Evolutionary conservation across 37 sponge, comb jelly and placozoan species (phyloP).

Genomic region (Halichondria panicea): DNA sequence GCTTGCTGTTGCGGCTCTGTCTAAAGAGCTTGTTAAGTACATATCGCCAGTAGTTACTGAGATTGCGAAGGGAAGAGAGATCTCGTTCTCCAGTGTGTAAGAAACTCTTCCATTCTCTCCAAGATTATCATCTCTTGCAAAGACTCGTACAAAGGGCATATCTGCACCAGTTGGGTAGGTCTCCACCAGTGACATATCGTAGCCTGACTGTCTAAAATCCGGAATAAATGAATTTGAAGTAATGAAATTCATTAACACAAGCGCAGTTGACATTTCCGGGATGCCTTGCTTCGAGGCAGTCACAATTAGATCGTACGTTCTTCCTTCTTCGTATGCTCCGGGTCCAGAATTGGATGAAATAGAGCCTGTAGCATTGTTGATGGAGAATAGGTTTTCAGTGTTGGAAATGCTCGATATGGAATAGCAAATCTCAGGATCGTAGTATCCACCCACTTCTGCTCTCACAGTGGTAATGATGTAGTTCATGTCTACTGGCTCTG

Average conservation of each 20-base stretch:
- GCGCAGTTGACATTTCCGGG: slow-evolving; percentile 1
- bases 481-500: slow-evolving; percentile 23
- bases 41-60: slow-evolving; percentile 46
- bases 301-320: slow-evolving; percentile 33
- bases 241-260: slow-evolving; percentile 46
- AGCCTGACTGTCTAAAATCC: slow-evolving; percentile 29
- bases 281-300: slow-evolving; percentile 26
- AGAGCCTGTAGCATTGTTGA: slow-evolving; percentile 48
- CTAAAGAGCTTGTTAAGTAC: slow-evolving; percentile 28
- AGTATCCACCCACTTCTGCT: slow-evolving; percentile 19
- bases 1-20: slow-evolving; percentile 2
- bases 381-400: slow-evolving; percentile 19
- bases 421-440: slow-evolving; percentile 28
- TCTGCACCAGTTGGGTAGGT: background rate
- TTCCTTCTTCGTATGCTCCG: slow-evolving; percentile 12
- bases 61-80: slow-evolving; percentile 37
- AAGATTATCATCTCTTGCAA: slow-evolving; percentile 46
- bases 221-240: slow-evolving; percentile 65
- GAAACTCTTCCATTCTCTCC: slow-evolving; percentile 23
- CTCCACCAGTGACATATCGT: slow-evolving; percentile 27
- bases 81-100: slow-evolving; percentile 6
- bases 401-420: slow-evolving; percentile 32
- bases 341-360: slow-evolving; percentile 8
- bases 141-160: slow-evolving; percentile 32
- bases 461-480: slow-evolving; percentile 37